These are phyloP conservation scores for Panurus biarmicus DNA, from an alignment of 2,113 vertebrate species.

Conservation along the genomic window DNA sequence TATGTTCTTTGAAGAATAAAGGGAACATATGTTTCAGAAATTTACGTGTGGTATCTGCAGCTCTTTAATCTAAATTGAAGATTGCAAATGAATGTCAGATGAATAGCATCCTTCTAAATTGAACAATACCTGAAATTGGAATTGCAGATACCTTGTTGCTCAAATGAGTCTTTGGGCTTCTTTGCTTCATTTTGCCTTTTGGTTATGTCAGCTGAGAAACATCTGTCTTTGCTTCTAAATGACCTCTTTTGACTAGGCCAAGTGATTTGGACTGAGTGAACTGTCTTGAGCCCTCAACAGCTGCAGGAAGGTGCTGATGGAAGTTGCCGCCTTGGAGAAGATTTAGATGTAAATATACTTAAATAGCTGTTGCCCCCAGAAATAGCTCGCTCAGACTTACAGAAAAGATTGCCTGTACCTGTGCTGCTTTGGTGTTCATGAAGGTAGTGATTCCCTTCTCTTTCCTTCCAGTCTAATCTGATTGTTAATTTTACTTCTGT, in stretches of 20 bases:
- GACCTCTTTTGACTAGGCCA: constrained; percentile 7
- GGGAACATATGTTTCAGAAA: not conserved
- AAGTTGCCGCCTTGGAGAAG: not conserved
- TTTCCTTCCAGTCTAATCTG: not conserved
- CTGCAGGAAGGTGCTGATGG: not conserved
- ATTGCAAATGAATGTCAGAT: not conserved
- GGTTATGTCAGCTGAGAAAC: constrained; percentile 16
- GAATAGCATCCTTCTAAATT: not conserved
- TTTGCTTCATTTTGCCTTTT: not conserved
- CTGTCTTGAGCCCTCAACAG: constrained; percentile 5
- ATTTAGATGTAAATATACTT: not conserved
- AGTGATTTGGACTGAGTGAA: not conserved
- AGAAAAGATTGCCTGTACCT: not conserved
- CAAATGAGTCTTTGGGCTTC: not conserved
- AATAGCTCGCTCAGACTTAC: not conserved
- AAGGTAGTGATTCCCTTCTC: not conserved
- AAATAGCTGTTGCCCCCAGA: not conserved
- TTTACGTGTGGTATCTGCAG: not conserved
- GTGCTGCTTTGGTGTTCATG: not conserved
- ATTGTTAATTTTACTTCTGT: not conserved
- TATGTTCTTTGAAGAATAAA: not conserved
- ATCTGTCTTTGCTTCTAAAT: constrained; percentile 26
- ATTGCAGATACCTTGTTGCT: not conserved
- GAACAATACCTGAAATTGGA: not conserved
- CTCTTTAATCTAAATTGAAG: not conserved